These are phyloP conservation scores for Tachyglossus aculeatus DNA, from an alignment of 2,797 vertebrate genomes.

Conservation along the genomic window DNA sequence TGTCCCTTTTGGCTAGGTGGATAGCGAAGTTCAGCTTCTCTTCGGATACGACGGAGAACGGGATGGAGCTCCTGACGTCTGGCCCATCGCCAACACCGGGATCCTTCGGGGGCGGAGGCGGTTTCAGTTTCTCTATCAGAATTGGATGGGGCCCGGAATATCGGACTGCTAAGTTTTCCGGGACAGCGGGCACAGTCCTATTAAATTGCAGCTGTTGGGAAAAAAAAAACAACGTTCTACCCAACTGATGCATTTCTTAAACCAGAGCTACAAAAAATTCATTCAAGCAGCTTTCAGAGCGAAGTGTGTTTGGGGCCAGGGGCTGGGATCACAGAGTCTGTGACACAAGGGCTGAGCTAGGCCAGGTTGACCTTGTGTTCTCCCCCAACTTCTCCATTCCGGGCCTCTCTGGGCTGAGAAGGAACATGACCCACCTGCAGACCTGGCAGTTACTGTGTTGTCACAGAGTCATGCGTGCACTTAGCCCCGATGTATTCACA, in stretches of 20 bases:
- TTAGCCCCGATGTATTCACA: too few relatives aligned
- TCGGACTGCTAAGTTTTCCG: conserved; percentile 78
- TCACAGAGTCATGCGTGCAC: too few relatives aligned
- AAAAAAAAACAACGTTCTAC: background rate
- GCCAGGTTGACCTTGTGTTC: too few relatives aligned
- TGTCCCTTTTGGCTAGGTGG: conserved; percentile 86
- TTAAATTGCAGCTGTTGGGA: conserved; percentile 87
- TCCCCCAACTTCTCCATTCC: too few relatives aligned
- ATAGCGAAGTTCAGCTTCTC: conserved; percentile 86
- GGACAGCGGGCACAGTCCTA: conserved; percentile 72
- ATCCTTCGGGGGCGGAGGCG: conserved; percentile 9
- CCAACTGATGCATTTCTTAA: background rate
- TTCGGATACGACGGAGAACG: conserved; percentile 88
- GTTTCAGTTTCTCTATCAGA: conserved; percentile 86
- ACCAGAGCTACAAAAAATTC: background rate
- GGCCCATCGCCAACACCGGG: conserved; percentile 42
- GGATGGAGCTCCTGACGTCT: conserved; percentile 68
- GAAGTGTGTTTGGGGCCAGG: too few relatives aligned
- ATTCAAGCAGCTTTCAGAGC: background rate
- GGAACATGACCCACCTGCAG: too few relatives aligned
- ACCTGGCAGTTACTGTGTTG: too few relatives aligned
- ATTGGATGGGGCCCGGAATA: conserved; percentile 82
- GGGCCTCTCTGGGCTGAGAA: too few relatives aligned
- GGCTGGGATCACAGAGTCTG: too few relatives aligned
- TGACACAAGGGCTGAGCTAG: too few relatives aligned